A percentile compares a stretch with the other conserved stretches of the same genome.
Conservation (phyloP, 2,888 invertebrate species). For the Mesopsocus fuscifrons region DNA sequence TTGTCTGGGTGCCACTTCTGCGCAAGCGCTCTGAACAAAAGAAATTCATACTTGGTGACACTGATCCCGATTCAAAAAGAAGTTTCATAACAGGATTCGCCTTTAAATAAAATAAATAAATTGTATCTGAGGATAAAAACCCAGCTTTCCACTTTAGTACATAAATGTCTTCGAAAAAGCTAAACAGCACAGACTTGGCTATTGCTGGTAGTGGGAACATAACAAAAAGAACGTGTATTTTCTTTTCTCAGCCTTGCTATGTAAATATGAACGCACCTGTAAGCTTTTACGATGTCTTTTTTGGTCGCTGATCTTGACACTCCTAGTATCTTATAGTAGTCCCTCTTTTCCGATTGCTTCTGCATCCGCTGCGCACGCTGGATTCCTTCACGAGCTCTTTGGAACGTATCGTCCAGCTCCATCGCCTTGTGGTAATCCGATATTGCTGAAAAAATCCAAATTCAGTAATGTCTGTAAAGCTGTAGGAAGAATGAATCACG, state of each 20-base stretch:
- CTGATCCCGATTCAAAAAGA: not conserved
- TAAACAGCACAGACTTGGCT: too few relatives aligned
- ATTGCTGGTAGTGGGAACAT: too few relatives aligned
- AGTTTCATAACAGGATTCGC: not conserved
- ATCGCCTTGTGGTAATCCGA: constrained; percentile 70
- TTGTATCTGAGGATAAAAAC: too few relatives aligned
- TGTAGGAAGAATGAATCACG: too few relatives aligned
- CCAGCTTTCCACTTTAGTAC: too few relatives aligned
- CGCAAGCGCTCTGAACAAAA: constrained; percentile 57
- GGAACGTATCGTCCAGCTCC: constrained; percentile 56
- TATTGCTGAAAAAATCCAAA: constrained; percentile 40
- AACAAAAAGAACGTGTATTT: too few relatives aligned
- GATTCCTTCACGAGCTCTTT: constrained; percentile 75
- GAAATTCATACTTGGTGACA: not conserved
- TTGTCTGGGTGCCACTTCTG: constrained; percentile 99
- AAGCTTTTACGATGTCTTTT: constrained; percentile 86
- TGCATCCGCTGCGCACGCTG: constrained; percentile 76
- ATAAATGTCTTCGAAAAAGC: too few relatives aligned
- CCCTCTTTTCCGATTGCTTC: constrained; percentile 79
- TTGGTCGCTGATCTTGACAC: constrained; percentile 82
- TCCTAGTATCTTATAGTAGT: constrained; percentile 93
- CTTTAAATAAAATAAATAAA: too few relatives aligned
- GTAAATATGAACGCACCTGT: too few relatives aligned
- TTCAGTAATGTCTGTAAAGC: too few relatives aligned
- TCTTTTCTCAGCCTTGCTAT: too few relatives aligned